Evolutionary conservation across 2,113 vertebrate species (phyloP).

Genomic region (Syngnathoides biaculeatus): DNA sequence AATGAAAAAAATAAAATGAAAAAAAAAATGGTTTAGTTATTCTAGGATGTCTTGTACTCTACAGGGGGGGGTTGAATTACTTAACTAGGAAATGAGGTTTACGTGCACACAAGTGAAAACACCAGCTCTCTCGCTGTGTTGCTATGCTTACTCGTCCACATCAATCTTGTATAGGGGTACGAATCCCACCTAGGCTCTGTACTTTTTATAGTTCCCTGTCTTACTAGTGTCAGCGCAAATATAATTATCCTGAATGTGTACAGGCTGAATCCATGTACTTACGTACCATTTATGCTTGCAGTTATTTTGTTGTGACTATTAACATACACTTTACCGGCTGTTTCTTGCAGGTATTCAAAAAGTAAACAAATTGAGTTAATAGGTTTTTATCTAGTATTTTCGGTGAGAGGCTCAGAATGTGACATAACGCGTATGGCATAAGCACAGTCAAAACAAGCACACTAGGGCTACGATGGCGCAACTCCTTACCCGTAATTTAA

Average conservation of each 20-base stretch:
- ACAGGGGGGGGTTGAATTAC: not conserved
- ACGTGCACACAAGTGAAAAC: constrained; percentile 1
- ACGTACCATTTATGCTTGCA: not conserved
- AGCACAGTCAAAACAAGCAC: constrained; percentile 7
- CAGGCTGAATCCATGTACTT: not conserved
- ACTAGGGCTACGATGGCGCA: constrained; percentile 3
- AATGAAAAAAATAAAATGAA: not conserved
- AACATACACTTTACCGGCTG: not conserved
- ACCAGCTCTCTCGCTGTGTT: constrained; percentile 4
- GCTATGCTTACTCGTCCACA: constrained; percentile 19
- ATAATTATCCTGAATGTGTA: not conserved
- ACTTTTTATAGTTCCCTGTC: not conserved
- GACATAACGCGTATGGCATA: not conserved
- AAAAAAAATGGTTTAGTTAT: constrained; percentile 1
- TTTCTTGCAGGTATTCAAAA: not conserved
- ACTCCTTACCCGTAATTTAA: constrained; percentile 59
- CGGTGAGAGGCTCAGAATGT: not conserved
- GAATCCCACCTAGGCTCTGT: not conserved
- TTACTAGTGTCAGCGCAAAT: not conserved
- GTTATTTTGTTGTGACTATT: not conserved
- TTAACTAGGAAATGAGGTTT: not conserved
- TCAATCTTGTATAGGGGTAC: constrained; percentile 4
- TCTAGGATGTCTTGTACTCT: constrained; percentile 5
- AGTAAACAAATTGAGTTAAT: not conserved
- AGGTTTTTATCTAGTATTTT: not conserved